Percentiles rank a stretch among this genome's conserved stretches.
Conservation (phyloP, 2,113 vertebrate genomes). For the Fulmarus glacialis region DNA sequence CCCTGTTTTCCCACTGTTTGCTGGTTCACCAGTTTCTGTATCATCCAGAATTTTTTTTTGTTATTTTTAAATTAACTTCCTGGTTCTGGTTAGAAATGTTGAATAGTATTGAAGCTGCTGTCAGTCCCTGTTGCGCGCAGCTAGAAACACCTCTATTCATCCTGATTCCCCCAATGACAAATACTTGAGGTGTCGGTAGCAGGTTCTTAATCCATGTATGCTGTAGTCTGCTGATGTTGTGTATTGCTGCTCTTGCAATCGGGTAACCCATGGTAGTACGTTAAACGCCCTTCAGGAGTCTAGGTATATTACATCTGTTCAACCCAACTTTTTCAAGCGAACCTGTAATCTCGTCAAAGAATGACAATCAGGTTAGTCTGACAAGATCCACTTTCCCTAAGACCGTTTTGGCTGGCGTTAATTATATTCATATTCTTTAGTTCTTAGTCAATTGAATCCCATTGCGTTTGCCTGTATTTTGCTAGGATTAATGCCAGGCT, state of each 20-base stretch:
- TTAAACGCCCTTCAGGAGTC: neutral
- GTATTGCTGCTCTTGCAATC: neutral
- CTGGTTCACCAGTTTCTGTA: neutral
- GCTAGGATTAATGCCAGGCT: neutral
- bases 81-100: neutral
- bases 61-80: neutral
- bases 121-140: neutral
- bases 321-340: neutral
- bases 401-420: neutral
- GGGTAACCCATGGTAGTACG: neutral
- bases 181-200: neutral
- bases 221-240: neutral
- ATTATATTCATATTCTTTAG: neutral
- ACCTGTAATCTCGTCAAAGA: neutral
- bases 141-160: neutral
- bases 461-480: neutral
- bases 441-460: neutral
- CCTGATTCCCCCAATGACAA: neutral
- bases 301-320: neutral
- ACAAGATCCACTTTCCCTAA: neutral
- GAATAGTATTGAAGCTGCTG: neutral
- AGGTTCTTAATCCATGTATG: neutral
- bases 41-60: neutral
- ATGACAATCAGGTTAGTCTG: neutral
- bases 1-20: neutral